A percentile compares a stretch with the other conserved stretches of the same genome.
phyloP scores from a whole-genome alignment of 92 coral and sea anemone genomes.

The Zoanthus sociatus region DNA sequence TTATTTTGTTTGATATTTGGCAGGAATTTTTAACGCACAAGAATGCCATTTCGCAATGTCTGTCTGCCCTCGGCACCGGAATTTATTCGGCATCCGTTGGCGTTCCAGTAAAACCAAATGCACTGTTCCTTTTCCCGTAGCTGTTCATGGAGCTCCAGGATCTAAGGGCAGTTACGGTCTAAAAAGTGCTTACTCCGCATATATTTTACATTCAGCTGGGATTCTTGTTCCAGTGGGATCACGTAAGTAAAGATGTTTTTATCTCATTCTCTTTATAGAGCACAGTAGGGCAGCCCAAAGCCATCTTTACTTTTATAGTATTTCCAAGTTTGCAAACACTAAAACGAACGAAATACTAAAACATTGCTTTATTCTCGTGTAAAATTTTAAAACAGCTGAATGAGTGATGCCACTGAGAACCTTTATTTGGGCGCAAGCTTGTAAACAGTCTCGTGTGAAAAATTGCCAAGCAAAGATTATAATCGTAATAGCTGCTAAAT shows the following conservation, averaged over 20 bases:
- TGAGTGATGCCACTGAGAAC: no score
- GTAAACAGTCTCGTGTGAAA: no score
- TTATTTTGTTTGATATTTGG: not conserved
- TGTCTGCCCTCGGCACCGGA: constrained; percentile 52
- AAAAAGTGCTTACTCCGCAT: constrained; percentile 50
- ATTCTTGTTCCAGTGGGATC: constrained; percentile 52
- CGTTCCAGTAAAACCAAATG: constrained; percentile 37
- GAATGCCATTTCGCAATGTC: constrained; percentile 41
- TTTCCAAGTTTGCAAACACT: no score
- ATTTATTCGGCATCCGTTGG: constrained; percentile 47
- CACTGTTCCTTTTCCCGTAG: constrained; percentile 19
- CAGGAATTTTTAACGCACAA: constrained; percentile 40
- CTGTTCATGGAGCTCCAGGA: constrained; percentile 20
- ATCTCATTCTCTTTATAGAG: constrained; percentile 1
- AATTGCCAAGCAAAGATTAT: no score
- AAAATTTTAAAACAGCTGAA: no score
- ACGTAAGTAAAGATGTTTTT: constrained; percentile 35
- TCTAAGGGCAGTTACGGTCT: constrained; percentile 48
- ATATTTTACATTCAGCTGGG: constrained; percentile 27
- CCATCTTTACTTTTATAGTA: no score
- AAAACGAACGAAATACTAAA: no score
- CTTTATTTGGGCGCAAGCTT: no score
- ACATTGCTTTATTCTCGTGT: no score
- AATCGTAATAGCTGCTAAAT: no score
- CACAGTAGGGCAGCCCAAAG: no score